Base-by-base conservation (phyloP, 2,113 vertebrate genomes). In the Lutjanus erythropterus region DNA sequence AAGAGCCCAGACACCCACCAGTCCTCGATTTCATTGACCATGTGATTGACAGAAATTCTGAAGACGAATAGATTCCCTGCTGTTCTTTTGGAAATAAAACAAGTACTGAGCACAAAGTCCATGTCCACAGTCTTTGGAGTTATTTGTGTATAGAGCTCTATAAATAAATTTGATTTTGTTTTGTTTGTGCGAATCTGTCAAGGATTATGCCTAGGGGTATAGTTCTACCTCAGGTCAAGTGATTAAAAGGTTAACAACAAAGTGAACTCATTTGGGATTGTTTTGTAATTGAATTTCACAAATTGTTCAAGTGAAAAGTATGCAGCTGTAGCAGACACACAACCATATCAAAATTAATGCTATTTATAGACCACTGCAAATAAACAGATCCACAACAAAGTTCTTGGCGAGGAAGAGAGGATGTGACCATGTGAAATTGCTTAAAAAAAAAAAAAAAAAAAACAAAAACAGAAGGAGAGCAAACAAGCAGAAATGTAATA, bases 81-180 rank as follows among this genome's bases (percentile, higher is more conserved):
- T 91, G 91, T 72, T 88, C 62, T 71, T 84, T 91, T 83, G 9
- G 46, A 73, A 85, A 56, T 49, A 44, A 75, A 75, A 80, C 69
- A 65, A 84, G 41, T 23, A 12, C 61, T 3, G 19, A n/a, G 56
- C 35, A 60, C 56, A 66, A 58, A 46, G 61, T 60, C 49, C 41
- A 9, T 0, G 15, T 50, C 46, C 44, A 0, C 1, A 62, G 67
- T 25, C 75, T 76, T 23, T 59, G 31, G 25, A 84, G 73, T 21
- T 29, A 64, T 84, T 71, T 82, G 42, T 69, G 61, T 47, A 39
- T 12, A 12, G 9, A 12, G 19, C 56, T 67, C 53, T 66, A 65
- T 49, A 77, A 74, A 75, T 85, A 70, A 14, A 67, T 58, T 29
- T 39, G 12, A 39, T 80, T 65, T 77, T 55, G 52, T 50, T 66